Conservation (phyloP, 1,140 invertebrate genomes). For the Philotrypesis tridentata region DNA sequence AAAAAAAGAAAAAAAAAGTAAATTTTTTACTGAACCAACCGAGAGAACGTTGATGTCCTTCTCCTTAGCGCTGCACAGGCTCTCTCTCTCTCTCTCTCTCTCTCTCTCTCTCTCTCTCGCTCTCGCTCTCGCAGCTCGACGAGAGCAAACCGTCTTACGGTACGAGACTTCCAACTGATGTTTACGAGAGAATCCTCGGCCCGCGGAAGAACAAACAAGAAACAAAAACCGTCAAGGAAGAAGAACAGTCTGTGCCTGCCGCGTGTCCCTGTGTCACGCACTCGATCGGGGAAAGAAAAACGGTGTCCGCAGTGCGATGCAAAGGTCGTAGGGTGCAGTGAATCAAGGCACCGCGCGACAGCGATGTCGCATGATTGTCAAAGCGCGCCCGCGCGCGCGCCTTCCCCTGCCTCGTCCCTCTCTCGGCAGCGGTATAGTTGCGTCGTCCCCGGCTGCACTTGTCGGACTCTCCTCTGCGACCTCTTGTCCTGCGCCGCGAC, state of each 20-base stretch:
- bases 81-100: neutral
- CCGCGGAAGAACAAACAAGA: neutral
- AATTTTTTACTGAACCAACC: neutral
- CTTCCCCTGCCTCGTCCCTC: neutral
- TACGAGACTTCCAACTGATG: neutral
- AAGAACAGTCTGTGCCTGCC: neutral
- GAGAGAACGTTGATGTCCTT: slow-evolving; percentile 5
- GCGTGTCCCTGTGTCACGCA: neutral
- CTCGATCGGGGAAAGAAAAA: no score
- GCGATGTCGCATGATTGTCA: slow-evolving; percentile 2
- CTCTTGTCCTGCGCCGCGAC: neutral
- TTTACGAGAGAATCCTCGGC: neutral
- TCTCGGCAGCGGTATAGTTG: neutral
- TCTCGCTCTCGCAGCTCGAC: neutral
- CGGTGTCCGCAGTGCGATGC: no score
- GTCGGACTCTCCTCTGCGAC: neutral
- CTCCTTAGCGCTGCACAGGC: neutral
- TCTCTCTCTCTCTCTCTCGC: neutral
- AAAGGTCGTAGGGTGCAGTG: no score
- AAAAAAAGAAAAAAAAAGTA: neutral
- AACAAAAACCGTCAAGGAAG: neutral
- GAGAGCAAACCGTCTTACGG: neutral
- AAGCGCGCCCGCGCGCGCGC: neutral
- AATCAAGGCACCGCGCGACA: slow-evolving; percentile 8
- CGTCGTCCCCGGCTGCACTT: neutral